Base-by-base conservation (phyloP, 2,113 vertebrate genomes). In the Megaleporinus macrocephalus region DNA sequence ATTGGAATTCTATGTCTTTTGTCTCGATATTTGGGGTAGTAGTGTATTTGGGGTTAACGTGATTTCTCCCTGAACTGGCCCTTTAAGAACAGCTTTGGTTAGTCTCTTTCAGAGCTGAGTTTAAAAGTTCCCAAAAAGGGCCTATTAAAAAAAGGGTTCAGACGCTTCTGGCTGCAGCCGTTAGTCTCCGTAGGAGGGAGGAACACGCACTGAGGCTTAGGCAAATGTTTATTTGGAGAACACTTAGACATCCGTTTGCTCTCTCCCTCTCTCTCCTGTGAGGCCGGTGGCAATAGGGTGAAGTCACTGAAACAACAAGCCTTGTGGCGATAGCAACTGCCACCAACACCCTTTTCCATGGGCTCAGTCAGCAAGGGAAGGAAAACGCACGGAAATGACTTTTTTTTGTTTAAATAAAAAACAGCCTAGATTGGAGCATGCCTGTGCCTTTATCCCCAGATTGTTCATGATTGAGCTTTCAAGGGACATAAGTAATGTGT, bases 291-390 rank as follows among this genome's bases (percentile, higher is more conserved):
- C 9, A 79, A 47, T 11, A 14, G 59, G 11, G 59, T 65, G 59
- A 73, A 27, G 62, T 59, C 49, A 47, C 15, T 59, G 11, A 27
- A 61, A 30, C 24, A 79, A 79, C 76, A 79, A 68, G 71, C 18
- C 9, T 11, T 14, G 41, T 22, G 3, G 24, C 11, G 36, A 80
- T 62, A 80, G 61, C 29, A 44, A n/a, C 51, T 18, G 78, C 69
- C 57, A 49, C 69, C 57, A 63, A 33, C 79, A 81, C 47, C n/a
- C 71, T 81, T 55, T 47, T 68, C 49, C 61, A 44, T 6, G 36
- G 47, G 2, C 47, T 41, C 22, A 44, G 26, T 62, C 55, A 63
- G 78, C 26, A 30, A 13, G 15, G 68, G n/a, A 51, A 69, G 27
- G 20, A 36, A 36, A 72, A 77, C 41, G 10, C 1, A 2, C 22